Conservation (phyloP, 2,113 vertebrate species). For the Siniperca chuatsi region DNA sequence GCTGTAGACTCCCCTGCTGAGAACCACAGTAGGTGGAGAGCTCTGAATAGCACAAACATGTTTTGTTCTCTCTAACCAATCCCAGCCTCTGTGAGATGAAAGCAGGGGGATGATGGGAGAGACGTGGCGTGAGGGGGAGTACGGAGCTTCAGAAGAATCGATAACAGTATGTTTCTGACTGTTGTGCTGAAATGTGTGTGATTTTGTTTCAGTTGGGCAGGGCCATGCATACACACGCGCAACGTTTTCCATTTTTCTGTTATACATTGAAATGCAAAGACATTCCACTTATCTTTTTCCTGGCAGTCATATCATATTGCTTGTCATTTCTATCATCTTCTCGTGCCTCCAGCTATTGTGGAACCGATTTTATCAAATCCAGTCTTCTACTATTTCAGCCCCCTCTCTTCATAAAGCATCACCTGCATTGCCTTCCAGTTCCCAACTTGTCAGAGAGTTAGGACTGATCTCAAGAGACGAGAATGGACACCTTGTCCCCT, state of each 20-base stretch:
- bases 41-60: conserved; percentile 50
- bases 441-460: conserved; percentile 14
- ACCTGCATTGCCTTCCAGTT: conserved; percentile 10
- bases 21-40: conserved; percentile 49
- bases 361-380: conserved; percentile 44
- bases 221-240: background rate
- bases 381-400: background rate
- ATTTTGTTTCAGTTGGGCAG: background rate
- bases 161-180: conserved; percentile 42
- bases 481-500: conserved; percentile 28
- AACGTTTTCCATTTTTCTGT: conserved; percentile 25
- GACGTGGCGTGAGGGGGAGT: background rate
- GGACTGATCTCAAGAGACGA: conserved; percentile 23
- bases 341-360: background rate
- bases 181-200: background rate
- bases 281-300: conserved; percentile 5
- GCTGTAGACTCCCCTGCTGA: conserved; percentile 55
- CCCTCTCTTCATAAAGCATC: conserved; percentile 13
- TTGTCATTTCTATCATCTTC: conserved; percentile 33
- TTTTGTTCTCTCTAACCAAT: conserved; percentile 48
- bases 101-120: conserved; percentile 54
- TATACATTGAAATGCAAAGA: conserved; percentile 3
- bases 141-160: conserved; percentile 44
- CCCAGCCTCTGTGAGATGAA: conserved; percentile 58
- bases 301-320: background rate